These are phyloP conservation scores for Polypedilum vanderplanki DNA, from an alignment of 1,140 invertebrate species.

Conservation along the genomic window DNA sequence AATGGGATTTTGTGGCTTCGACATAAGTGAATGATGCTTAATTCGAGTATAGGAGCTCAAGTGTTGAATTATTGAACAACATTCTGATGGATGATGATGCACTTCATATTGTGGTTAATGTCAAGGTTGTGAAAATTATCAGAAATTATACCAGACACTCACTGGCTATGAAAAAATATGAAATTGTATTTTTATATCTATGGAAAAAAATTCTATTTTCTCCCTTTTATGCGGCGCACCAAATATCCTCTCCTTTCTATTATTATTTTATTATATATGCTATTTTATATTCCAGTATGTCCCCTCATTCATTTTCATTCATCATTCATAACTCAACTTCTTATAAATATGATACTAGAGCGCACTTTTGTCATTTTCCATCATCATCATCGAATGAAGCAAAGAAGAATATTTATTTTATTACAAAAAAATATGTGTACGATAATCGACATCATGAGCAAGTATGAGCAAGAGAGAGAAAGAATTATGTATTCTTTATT, in stretches of 20 bases:
- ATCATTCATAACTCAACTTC: constrained; percentile 9
- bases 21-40: no score
- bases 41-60: no score
- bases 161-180: no score
- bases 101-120: no score
- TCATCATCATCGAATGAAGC: no score
- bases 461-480: neutral
- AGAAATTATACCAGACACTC: no score
- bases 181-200: neutral
- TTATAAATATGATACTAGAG: neutral
- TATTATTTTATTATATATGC: neutral
- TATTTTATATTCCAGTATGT: neutral
- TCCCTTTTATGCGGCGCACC: neutral
- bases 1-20: neutral
- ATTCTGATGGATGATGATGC: no score
- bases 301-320: neutral
- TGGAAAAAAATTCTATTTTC: neutral
- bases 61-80: no score
- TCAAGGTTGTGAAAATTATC: no score
- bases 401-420: constrained; percentile 10
- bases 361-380: neutral
- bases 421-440: constrained; percentile 12
- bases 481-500: constrained; percentile 25
- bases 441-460: constrained; percentile 19
- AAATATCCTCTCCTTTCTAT: neutral